These are phyloP conservation scores for Athrips mouffetella DNA, from an alignment of 2,888 invertebrate species.

Conservation along the genomic window DNA sequence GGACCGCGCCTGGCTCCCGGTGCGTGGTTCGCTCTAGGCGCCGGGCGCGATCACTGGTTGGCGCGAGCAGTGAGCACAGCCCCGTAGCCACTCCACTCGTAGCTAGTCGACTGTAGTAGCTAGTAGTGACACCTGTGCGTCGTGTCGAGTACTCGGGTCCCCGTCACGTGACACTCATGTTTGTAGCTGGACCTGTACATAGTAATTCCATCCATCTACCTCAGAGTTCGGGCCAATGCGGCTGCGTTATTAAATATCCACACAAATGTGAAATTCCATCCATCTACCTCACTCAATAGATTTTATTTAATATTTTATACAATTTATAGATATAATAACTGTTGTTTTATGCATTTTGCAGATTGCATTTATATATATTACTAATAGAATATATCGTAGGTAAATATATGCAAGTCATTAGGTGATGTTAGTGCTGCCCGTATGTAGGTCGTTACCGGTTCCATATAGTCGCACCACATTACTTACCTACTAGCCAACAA, in stretches of 20 bases:
- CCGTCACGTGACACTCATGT: too few relatives aligned
- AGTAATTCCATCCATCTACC: conserved; percentile 80
- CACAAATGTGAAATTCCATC: conserved; percentile 83
- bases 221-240: conserved; percentile 76
- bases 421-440: conserved; percentile 68
- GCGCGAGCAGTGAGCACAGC: conserved; percentile 1
- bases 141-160: conserved; percentile 39
- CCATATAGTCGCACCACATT: conserved; percentile 40
- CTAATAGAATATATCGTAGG: conserved; percentile 76
- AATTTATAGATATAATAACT: conserved; percentile 77
- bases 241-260: conserved; percentile 72
- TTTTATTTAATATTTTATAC: conserved; percentile 80
- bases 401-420: conserved; percentile 73
- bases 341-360: conserved; percentile 79
- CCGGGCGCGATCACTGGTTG: conserved; percentile 1
- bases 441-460: conserved; percentile 45
- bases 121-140: too few relatives aligned
- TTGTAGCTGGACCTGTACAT: conserved; percentile 57
- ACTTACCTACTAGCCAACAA: conserved; percentile 62
- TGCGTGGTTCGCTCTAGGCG: too few relatives aligned
- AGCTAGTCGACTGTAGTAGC: conserved; percentile 9
- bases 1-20: conserved; percentile 28
- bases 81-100: conserved; percentile 6
- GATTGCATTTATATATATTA: conserved; percentile 77
- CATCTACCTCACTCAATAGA: conserved; percentile 84